Evolutionary conservation across 2,113 vertebrate genomes (phyloP), one percentile per base, ranked within the genome.

Genomic region (Pygoscelis antarcticus): DNA sequence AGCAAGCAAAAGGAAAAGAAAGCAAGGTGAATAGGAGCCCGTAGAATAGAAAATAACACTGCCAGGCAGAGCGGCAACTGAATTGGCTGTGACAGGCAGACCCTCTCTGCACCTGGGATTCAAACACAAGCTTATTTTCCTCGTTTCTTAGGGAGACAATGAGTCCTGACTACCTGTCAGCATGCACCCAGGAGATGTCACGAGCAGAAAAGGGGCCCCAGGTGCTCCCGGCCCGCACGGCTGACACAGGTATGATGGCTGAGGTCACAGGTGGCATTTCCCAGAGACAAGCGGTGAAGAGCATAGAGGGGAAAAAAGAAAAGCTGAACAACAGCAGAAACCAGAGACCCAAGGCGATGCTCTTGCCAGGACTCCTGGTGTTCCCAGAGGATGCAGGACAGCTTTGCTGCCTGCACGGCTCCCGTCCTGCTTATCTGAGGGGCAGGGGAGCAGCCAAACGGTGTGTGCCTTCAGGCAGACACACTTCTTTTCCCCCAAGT

Each of bases 161-260:
- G 89, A 97, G 83, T 96, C 91, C 91, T 96, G 93, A 97, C 94
- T 95, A 93, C 77, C 86, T 97, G 96, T 96, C 96, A 97, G 29
- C 3, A 0, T 40, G 66, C 54, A 57, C 87, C 62, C 52, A 81
- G 58, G 65, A 96, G 64, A 78, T 92, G 93, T 94, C 94, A 92
- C 75, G 5, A 5, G 54, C 44, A 92, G 85, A 70, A 86, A 89
- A 90, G 34, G 46, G 66, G 92, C 80, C 93, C 47, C 95, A 96
- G 90, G 85, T 97, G 93, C 79, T 98, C 76, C 78, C 14, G 2
- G 80, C 71, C 89, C 0, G 5, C 46, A 47, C 0, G 1, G 86
- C 78, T 96, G 94, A 91, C 83, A 83, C 57, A 86, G 69, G 74
- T 95, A 87, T 70, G 93, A 97, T 80, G 90, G 71, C 77, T 94